Evolutionary conservation across 2,888 invertebrate species (phyloP).

Genomic region (Pachydiplax longipennis): DNA sequence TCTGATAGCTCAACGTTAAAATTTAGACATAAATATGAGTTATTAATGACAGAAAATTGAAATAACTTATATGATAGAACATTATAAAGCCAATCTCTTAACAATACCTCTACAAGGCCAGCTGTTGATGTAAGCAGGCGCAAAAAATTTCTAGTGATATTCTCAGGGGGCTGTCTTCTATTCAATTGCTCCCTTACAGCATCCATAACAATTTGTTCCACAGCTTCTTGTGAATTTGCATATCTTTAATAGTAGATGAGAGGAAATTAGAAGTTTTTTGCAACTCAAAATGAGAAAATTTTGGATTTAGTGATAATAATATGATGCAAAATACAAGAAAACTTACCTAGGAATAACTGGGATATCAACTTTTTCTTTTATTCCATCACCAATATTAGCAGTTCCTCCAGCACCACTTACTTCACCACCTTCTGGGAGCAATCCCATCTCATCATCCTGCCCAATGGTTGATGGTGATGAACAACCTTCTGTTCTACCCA

Average conservation of each 20-base stretch:
- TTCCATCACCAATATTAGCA: slow-evolving; percentile 57
- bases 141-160: slow-evolving; percentile 87
- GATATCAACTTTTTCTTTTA: slow-evolving; percentile 56
- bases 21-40: neutral
- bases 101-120: slow-evolving; percentile 79
- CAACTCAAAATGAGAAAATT: neutral
- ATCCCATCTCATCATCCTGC: slow-evolving; percentile 64
- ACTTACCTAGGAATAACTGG: slow-evolving; percentile 49
- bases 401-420: slow-evolving; percentile 59
- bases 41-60: neutral
- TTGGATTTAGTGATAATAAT: too few relatives aligned
- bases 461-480: slow-evolving; percentile 65
- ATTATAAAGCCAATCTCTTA: neutral
- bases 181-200: slow-evolving; percentile 87
- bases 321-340: neutral
- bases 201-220: slow-evolving; percentile 84
- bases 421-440: slow-evolving; percentile 57
- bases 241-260: slow-evolving; percentile 64
- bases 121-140: slow-evolving; percentile 84
- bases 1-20: neutral
- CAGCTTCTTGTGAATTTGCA: slow-evolving; percentile 68
- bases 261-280: slow-evolving; percentile 17
- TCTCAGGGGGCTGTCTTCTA: slow-evolving; percentile 83
- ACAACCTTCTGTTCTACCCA: slow-evolving; percentile 16
- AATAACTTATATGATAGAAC: neutral